Conservation (phyloP, 2,888 invertebrate species). For the Diaprepes abbreviatus region DNA sequence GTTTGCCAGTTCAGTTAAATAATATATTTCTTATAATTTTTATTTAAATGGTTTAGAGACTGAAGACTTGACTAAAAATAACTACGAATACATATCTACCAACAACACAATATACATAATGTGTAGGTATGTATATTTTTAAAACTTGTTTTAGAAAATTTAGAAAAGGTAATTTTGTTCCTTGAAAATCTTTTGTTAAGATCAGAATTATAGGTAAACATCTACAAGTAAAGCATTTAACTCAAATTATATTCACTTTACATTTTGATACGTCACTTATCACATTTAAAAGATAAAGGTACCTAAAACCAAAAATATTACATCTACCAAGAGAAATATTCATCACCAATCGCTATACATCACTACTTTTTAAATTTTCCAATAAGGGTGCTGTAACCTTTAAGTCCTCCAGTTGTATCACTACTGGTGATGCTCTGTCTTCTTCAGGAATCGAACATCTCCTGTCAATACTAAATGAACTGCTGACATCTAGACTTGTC, state of each 20-base stretch:
- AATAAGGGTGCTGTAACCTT: slow-evolving; percentile 64
- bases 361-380: slow-evolving; percentile 64
- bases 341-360: slow-evolving; percentile 58
- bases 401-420: slow-evolving; percentile 63
- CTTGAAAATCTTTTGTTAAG: not conserved
- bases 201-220: not conserved
- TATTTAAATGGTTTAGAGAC: too few species aligned
- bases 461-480: slow-evolving; percentile 58
- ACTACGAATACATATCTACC: not conserved
- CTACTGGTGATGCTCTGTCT: slow-evolving; percentile 56
- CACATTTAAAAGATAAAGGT: slow-evolving; percentile 3
- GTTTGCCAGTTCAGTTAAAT: too few species aligned
- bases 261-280: slow-evolving; percentile 11
- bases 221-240: not conserved
- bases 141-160: too few species aligned
- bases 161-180: too few species aligned
- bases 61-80: not conserved
- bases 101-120: too few species aligned
- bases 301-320: not conserved
- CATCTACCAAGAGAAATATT: slow-evolving; percentile 13
- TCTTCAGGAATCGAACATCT: slow-evolving; percentile 58
- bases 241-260: not conserved
- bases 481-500: slow-evolving; percentile 61
- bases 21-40: too few species aligned
- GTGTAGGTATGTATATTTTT: too few species aligned